Percentiles rank a stretch among this genome's conserved stretches.
phyloP scores from a whole-genome alignment of 1,140 invertebrate genomes.

The Pseudomyrmex pallidus region DNA sequence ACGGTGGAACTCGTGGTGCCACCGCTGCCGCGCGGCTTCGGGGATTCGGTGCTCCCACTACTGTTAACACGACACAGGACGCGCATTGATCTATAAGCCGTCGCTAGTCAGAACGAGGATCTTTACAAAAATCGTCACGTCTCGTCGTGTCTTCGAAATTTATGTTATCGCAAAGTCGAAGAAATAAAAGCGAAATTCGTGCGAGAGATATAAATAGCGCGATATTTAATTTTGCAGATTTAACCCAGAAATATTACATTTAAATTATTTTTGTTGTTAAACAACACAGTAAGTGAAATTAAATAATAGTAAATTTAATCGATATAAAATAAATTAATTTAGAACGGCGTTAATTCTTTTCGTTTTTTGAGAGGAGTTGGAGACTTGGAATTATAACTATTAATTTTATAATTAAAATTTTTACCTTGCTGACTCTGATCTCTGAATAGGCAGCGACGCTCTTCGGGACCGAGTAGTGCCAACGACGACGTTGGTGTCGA shows the following conservation, averaged over 20 bases:
- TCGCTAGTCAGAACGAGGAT: constrained; percentile 15
- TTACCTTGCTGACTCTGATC: constrained; percentile 90
- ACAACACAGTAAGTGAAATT: no score
- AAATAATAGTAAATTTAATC: no score
- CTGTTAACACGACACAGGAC: constrained; percentile 58
- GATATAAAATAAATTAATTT: no score
- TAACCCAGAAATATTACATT: no score
- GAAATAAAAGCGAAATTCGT: not conserved
- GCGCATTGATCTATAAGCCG: constrained; percentile 49
- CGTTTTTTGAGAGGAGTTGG: constrained; percentile 9
- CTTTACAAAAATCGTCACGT: constrained; percentile 17
- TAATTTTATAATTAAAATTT: not conserved
- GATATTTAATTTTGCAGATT: no score
- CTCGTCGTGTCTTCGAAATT: constrained; percentile 18
- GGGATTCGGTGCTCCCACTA: constrained; percentile 84
- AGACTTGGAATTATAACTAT: not conserved
- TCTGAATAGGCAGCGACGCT: constrained; percentile 90
- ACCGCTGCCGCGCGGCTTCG: constrained; percentile 81
- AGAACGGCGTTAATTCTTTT: no score
- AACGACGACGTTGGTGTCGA: constrained; percentile 85
- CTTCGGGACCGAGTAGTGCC: constrained; percentile 87
- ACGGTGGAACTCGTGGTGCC: constrained; percentile 66
- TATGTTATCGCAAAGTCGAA: not conserved
- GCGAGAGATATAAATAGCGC: not conserved
- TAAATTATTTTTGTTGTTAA: no score